Evolutionary conservation across 2,797 vertebrate genomes (phyloP).

Genomic region (Chiloscyllium punctatum): DNA sequence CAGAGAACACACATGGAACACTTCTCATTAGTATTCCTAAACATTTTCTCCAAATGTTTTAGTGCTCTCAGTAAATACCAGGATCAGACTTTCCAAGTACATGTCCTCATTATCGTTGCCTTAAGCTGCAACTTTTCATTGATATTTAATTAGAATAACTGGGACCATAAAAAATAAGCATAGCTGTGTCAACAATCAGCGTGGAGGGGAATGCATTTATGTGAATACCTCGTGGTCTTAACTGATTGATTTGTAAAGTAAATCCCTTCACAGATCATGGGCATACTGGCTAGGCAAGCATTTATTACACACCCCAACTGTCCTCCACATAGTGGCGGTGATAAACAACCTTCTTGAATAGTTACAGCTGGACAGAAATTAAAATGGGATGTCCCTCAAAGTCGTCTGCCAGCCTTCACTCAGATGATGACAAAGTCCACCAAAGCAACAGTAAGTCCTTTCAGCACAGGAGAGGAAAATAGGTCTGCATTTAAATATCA

Average conservation of each 20-base stretch:
- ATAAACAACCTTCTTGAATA: no score
- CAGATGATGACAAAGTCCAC: not conserved
- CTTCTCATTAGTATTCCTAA: not conserved
- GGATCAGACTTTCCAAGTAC: not conserved
- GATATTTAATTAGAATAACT: not conserved
- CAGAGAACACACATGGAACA: not conserved
- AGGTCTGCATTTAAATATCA: not conserved
- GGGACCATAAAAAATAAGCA: not conserved
- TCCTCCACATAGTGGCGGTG: no score
- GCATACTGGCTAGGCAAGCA: no score
- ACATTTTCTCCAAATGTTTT: not conserved
- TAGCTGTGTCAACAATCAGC: not conserved
- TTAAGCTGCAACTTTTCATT: not conserved
- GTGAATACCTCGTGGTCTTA: not conserved
- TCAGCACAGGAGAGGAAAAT: not conserved
- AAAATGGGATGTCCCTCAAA: not conserved
- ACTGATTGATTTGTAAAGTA: not conserved
- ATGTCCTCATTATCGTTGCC: not conserved
- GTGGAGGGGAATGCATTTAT: not conserved
- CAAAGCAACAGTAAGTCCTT: not conserved
- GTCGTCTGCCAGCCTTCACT: not conserved
- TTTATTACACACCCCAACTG: no score
- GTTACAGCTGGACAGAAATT: not conserved
- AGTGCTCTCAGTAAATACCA: not conserved
- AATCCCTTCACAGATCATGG: no score